A percentile compares a stretch with the other conserved stretches of the same genome.
Conservation (phyloP, 2,888 invertebrate genomes). For the Crioceris asparagi region DNA sequence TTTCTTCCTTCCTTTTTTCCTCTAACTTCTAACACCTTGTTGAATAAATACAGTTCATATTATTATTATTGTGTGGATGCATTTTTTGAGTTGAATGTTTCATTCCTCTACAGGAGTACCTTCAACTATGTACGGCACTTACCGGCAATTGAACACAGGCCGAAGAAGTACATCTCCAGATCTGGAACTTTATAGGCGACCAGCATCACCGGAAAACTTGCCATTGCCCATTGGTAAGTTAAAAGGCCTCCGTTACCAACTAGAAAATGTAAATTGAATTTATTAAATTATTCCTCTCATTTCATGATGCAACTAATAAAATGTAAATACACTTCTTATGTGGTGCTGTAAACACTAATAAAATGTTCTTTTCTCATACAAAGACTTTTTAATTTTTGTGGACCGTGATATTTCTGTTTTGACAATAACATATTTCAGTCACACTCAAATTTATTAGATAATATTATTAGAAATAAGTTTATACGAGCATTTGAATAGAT, state of each 20-base stretch:
- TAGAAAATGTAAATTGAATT: slow-evolving; percentile 21
- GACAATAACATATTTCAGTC: too few relatives aligned
- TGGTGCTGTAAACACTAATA: neutral
- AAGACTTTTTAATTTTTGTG: too few relatives aligned
- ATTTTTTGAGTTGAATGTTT: slow-evolving; percentile 3
- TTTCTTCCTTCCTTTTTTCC: too few relatives aligned
- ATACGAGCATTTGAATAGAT: too few relatives aligned
- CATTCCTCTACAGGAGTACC: slow-evolving; percentile 34
- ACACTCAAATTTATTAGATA: too few relatives aligned
- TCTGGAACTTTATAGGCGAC: slow-evolving; percentile 28
- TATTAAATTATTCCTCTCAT: neutral
- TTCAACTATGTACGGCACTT: slow-evolving; percentile 41
- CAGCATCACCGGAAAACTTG: slow-evolving; percentile 27
- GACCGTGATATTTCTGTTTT: too few relatives aligned
- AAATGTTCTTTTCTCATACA: neutral
- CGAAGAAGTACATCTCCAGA: slow-evolving; percentile 30
- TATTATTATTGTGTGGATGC: neutral
- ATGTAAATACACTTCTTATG: neutral
- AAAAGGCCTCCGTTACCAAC: slow-evolving; percentile 24
- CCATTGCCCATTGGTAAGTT: slow-evolving; percentile 30
- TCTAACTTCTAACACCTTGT: too few relatives aligned
- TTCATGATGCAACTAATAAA: neutral
- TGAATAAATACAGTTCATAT: too few relatives aligned
- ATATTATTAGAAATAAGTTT: too few relatives aligned
- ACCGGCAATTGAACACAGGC: slow-evolving; percentile 36